Evolutionary conservation across 2,797 vertebrate genomes (phyloP).

Genomic region (Mormyrus proboscirostris): DNA sequence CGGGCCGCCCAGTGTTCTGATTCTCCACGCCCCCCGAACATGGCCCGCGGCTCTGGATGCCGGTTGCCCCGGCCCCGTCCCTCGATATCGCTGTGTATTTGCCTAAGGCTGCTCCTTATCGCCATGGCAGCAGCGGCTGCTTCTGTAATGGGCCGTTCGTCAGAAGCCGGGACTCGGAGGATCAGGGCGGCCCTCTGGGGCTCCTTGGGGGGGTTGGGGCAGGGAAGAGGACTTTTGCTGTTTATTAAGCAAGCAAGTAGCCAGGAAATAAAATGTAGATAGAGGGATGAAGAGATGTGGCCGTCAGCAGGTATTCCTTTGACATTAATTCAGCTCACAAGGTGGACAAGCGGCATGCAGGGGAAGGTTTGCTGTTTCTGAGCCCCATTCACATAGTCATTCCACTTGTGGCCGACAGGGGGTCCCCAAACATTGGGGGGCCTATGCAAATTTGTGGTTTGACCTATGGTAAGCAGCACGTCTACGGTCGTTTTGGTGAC

Average conservation of each 20-base stretch:
- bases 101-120: not conserved
- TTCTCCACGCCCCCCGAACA: not conserved
- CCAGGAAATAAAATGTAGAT: not conserved
- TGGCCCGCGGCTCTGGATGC: not conserved
- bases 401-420: not conserved
- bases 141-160: not conserved
- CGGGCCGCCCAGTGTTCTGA: not conserved
- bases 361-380: not conserved
- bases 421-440: not conserved
- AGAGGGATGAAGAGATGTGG: not conserved
- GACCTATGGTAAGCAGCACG: not conserved
- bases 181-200: not conserved
- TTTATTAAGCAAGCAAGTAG: not conserved
- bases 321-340: not conserved
- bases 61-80: not conserved
- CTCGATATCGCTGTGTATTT: not conserved
- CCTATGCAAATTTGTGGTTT: not conserved
- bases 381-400: not conserved
- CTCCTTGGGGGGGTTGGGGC: not conserved
- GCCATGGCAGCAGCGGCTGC: not conserved
- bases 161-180: not conserved
- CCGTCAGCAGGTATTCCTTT: not conserved
- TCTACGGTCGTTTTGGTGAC: not conserved
- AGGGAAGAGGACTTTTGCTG: constrained; percentile 3
- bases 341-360: not conserved